phyloP scores from a whole-genome alignment of 2,888 invertebrate genomes.

The Neoascia interrupta region DNA sequence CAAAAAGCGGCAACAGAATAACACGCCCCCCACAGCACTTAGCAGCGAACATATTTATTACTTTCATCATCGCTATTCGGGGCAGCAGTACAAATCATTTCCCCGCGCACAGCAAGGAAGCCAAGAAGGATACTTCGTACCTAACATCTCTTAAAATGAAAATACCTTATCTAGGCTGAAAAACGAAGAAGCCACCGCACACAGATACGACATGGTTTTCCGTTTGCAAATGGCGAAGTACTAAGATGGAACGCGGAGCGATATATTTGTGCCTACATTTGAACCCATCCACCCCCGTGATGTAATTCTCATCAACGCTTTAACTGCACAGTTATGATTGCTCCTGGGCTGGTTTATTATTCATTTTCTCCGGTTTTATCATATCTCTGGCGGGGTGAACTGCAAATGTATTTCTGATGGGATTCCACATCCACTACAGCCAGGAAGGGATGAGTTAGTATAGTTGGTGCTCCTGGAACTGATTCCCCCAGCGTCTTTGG shows the following conservation, averaged over 20 bases:
- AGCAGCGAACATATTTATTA: conserved; percentile 48
- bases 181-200: too few relatives aligned
- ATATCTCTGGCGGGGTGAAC: conserved; percentile 28
- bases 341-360: conserved; percentile 56
- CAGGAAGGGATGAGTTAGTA: neutral
- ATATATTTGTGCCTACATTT: conserved; percentile 1
- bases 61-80: conserved; percentile 30
- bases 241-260: conserved; percentile 7
- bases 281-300: conserved; percentile 16
- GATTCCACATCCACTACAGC: conserved; percentile 3
- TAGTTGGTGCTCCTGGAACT: too few relatives aligned
- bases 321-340: conserved; percentile 58
- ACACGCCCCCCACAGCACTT: too few relatives aligned
- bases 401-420: conserved; percentile 58
- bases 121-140: conserved; percentile 16
- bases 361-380: conserved; percentile 51
- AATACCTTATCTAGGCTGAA: conserved; percentile 41
- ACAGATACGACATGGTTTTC: conserved; percentile 50
- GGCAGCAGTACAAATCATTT: conserved; percentile 44
- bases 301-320: conserved; percentile 58
- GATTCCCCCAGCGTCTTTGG: neutral
- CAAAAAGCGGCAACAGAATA: conserved; percentile 27
- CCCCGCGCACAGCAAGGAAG: conserved; percentile 14
- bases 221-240: conserved; percentile 37
- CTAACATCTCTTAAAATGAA: too few relatives aligned